A percentile compares a stretch with the other conserved stretches of the same genome.
phyloP scores from a whole-genome alignment of 1,140 invertebrate genomes.

The Cydia splendana region DNA sequence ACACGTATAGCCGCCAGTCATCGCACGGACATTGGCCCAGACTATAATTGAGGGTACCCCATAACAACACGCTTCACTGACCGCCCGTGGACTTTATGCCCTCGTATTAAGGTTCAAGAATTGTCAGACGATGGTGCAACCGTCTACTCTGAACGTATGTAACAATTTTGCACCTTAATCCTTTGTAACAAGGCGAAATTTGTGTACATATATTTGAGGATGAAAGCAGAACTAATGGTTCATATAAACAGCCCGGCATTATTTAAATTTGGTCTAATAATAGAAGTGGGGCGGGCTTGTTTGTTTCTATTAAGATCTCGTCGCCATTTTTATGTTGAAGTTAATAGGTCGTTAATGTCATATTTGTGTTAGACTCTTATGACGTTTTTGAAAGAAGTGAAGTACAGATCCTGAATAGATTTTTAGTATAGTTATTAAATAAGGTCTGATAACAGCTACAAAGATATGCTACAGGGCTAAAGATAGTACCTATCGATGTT shows the following conservation, averaged over 20 bases:
- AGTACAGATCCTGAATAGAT: background rate
- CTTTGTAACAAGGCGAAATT: background rate
- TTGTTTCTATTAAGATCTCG: slow-evolving; percentile 27
- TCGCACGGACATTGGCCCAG: slow-evolving; percentile 29
- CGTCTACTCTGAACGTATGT: background rate
- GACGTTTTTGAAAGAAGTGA: background rate
- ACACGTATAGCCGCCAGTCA: slow-evolving; percentile 21
- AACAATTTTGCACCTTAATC: background rate
- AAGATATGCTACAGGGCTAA: background rate
- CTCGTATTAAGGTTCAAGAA: too few relatives aligned
- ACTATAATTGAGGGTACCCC: slow-evolving; percentile 29
- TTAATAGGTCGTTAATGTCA: slow-evolving; percentile 17
- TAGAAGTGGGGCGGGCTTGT: slow-evolving; percentile 30
- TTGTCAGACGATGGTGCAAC: too few relatives aligned
- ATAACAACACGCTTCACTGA: background rate
- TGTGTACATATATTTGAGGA: background rate
- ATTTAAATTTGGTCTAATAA: slow-evolving; percentile 26
- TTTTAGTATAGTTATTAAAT: background rate
- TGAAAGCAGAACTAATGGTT: slow-evolving; percentile 26
- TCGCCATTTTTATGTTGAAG: background rate
- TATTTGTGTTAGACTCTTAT: background rate
- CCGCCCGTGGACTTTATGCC: too few relatives aligned
- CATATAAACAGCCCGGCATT: slow-evolving; percentile 20
- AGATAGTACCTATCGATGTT: background rate
- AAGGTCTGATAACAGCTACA: background rate